Percentiles rank a stretch among this genome's conserved stretches.
phyloP scores from a whole-genome alignment of 1,140 invertebrate species.

The Pogonomyrmex barbatus region DNA sequence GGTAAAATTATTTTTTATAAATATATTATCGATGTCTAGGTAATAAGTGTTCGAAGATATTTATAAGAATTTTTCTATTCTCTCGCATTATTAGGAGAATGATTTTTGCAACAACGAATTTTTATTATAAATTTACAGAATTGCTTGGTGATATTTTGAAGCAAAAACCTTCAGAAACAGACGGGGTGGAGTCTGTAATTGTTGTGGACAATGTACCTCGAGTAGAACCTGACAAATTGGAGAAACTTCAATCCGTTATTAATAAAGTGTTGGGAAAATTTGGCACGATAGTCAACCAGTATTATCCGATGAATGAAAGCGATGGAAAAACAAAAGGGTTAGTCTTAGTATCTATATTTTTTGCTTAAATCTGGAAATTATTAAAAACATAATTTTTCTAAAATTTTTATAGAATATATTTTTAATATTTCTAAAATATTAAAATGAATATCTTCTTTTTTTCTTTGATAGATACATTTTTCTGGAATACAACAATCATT shows the following conservation, averaged over 20 bases:
- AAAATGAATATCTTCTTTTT: neutral
- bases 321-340: constrained; percentile 95
- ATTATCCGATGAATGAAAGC: constrained; percentile 93
- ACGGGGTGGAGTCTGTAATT: constrained; percentile 98
- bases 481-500: constrained; percentile 94
- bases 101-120: neutral
- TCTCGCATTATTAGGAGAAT: neutral
- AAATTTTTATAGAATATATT: neutral
- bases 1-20: neutral
- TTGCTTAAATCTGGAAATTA: neutral
- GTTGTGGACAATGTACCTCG: constrained; percentile 98
- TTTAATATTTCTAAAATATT: constrained; percentile 12
- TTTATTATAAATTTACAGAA: constrained; percentile 88
- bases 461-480: constrained; percentile 92
- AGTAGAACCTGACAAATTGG: constrained; percentile 95
- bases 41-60: neutral
- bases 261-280: constrained; percentile 97
- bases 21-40: neutral
- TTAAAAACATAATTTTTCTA: neutral
- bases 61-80: neutral
- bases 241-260: constrained; percentile 97
- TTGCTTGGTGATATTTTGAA: constrained; percentile 94
- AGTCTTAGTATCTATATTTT: constrained; percentile 49
- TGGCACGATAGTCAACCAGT: constrained; percentile 95
- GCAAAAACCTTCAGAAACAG: constrained; percentile 96